These are phyloP conservation scores for Caenorhabditis tropicalis DNA, from an alignment of 1,140 invertebrate species.

Conservation along the genomic window DNA sequence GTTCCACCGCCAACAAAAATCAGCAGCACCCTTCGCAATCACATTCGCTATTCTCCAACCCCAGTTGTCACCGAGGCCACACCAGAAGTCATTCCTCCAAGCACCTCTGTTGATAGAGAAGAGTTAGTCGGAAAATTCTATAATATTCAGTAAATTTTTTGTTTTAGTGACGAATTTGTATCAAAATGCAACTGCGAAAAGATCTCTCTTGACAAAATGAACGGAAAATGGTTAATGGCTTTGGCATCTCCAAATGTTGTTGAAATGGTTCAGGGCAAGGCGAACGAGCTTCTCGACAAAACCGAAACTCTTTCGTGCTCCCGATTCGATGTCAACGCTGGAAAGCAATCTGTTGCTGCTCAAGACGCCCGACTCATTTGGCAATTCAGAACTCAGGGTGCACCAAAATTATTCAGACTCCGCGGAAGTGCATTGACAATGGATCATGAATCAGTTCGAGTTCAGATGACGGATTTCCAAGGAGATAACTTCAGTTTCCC, in stretches of 20 bases:
- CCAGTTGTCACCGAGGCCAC: slow-evolving; percentile 1
- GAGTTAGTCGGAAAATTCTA: background rate
- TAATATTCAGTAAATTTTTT: background rate
- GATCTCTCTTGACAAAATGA: slow-evolving; percentile 15
- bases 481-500: slow-evolving; percentile 31
- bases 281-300: background rate
- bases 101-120: slow-evolving; percentile 16
- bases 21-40: slow-evolving; percentile 10
- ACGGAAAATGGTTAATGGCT: slow-evolving; percentile 7
- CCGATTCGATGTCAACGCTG: slow-evolving; percentile 1
- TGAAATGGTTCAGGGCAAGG: background rate
- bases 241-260: slow-evolving; percentile 25
- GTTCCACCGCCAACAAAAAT: slow-evolving; percentile 19
- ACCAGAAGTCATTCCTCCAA: background rate
- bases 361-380: slow-evolving; percentile 35
- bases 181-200: slow-evolving; percentile 21
- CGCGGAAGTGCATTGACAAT: slow-evolving; percentile 27
- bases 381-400: slow-evolving; percentile 33
- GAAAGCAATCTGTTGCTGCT: background rate
- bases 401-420: background rate
- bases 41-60: slow-evolving; percentile 23
- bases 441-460: slow-evolving; percentile 11
- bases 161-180: slow-evolving; percentile 21
- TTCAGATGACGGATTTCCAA: slow-evolving; percentile 12
- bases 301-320: background rate